Evolutionary conservation across 2,888 invertebrate genomes (phyloP), one percentile per base, ranked within the genome.

Genomic region (Callosobruchus maculatus): DNA sequence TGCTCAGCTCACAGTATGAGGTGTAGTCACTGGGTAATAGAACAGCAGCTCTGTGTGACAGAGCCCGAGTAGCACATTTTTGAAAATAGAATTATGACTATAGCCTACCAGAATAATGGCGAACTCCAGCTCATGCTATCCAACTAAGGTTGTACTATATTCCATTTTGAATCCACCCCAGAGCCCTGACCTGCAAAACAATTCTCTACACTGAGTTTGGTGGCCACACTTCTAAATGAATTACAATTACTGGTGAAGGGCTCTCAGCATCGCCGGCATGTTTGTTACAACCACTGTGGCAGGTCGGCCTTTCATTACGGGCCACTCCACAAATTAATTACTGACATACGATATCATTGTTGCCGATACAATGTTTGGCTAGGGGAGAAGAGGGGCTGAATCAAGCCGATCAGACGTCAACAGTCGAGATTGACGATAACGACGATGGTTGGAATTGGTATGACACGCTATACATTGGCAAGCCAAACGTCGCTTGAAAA

Each of bases 191-290:
- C 49, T 49, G 49, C 49, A 49, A 49, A 49, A 49, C 49, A 49
- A 3, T 49, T 18, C 49, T 49, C 49, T 18, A 49, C 13, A 49
- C 49, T 7, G 49, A 18, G 18, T 49, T 81, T 78, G 77, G 82
- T 78, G 82, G 80, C 79, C 80, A 80, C 83, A 83, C 84, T 84
- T 83, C 82, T 83, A 83, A 84, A 81, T 84, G 82, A 84, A 84
- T 84, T 83, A 84, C 84, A 84, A 83, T 83, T 83, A 82, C 80
- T 79, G 80, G 74, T 31, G 70, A 70, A 70, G 73, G 78, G 78
- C 78, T 75, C 75, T 76, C 72, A 70, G 76, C 75, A 22, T 72
- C 73, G 67, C 70, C 71, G 75, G 74, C 77, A 75, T 74, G 76
- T 77, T 79, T 80, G 81, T 79, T 79, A 80, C 81, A 81, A 75